Base-by-base conservation (phyloP, 2,113 vertebrate genomes). In the Stegostoma tigrinum region DNA sequence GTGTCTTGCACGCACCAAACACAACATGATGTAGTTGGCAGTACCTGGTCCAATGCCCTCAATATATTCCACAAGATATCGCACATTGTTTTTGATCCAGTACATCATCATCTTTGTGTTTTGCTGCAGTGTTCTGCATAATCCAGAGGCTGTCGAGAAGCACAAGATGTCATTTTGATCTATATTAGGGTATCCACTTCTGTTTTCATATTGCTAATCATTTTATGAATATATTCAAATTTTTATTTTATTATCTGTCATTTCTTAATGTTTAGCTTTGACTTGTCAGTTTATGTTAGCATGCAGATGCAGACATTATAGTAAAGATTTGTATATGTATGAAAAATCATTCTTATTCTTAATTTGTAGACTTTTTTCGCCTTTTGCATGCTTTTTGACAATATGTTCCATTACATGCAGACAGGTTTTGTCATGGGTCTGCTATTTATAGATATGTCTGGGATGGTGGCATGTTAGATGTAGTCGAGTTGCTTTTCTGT, bases 251-350 rank as follows among this genome's bases (percentile, higher is more conserved):
- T 45, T 23, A 72, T 48, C 34, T 48, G 17, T 72, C 17, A 72
- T 95, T 30, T 93, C 67, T 45, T 52, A 48, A 95, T 95, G 94
- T 95, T 2, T n/a, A 95, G 19, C n/a, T 94, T 90, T 90, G 87
- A 90, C 87, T 34, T 34, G 27, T 55, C 48, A 83, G 38, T 27
- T 34, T 64, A 91, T 64, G 52, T 91, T 91, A 64, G 34, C 55
- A 67, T 66, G 61, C 61, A 83, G 17, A 66, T 93, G 61, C n/a
- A 19, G 15, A 23, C 34, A 66, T 6, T 66, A 93, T 93, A 83
- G 80, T 83, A 83, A 42, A 83, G 42, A 27, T 42, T 83, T 42
- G 80, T 83, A 42, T 66, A 66, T 66, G 38, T 21, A 38, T 34
- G 34, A 23, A n/a, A 93, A 64, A 66, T 5, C 34, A 93, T 93